Percentiles rank a stretch among this genome's conserved stretches.
Conservation (phyloP, 2,113 vertebrate genomes). For the Macrotis lagotis region DNA sequence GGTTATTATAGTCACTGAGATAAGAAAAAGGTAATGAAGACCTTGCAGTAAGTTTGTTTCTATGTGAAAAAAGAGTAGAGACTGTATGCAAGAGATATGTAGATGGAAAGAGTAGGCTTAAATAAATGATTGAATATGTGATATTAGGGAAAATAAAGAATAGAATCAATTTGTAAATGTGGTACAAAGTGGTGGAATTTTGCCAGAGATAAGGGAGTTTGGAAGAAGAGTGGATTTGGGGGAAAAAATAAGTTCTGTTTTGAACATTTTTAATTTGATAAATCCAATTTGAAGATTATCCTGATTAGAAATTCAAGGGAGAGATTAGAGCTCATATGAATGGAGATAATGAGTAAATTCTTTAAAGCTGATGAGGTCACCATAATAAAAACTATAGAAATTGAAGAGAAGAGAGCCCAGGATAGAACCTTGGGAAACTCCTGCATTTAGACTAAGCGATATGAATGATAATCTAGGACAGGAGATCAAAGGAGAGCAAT, state of each 20-base stretch:
- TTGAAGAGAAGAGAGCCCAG: neutral
- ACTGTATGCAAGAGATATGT: neutral
- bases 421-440: neutral
- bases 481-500: neutral
- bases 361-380: neutral
- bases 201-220: neutral
- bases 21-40: neutral
- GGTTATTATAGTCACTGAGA: neutral
- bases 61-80: neutral
- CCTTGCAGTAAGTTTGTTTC: neutral
- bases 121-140: neutral
- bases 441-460: neutral
- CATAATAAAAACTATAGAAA: neutral
- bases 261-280: neutral
- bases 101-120: neutral
- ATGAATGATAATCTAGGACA: neutral
- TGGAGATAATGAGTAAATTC: neutral
- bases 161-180: neutral
- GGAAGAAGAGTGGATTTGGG: too few species aligned
- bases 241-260: neutral
- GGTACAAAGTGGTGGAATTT: neutral
- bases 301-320: neutral
- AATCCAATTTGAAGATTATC: neutral
- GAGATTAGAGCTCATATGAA: neutral
- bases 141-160: neutral